Base-by-base conservation (phyloP, 2,888 invertebrate species). In the Chrysomela aeneicollis region DNA sequence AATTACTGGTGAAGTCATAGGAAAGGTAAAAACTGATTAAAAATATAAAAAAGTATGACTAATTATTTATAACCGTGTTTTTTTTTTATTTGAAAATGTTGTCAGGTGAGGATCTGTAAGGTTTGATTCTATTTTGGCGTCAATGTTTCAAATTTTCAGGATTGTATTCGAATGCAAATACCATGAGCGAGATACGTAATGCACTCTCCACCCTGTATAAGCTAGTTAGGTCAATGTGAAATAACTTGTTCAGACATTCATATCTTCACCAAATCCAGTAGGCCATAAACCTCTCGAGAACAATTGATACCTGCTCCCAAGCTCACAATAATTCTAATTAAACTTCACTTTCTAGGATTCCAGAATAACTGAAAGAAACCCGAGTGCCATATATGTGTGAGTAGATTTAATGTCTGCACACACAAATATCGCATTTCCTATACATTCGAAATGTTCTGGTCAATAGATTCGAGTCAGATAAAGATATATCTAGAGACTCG, bases 361-460 rank as follows among this genome's bases (percentile, higher is more conserved):
- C 42, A 42, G n/a, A 42, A 42, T 3, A 42, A 10, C 42, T n/a
- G 42, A 42, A 42, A 42, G 42, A 42, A 42, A 42, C 15, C n/a
- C 42, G 6, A n/a, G 42, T 42, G 42, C 42, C 42, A 49, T 49
- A 49, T 49, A 49, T 49, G 49, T 18, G 46, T 46, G 57, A 47
- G 46, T 15, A 57, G 57, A 57, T 46, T 57, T 46, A 57, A 57
- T 54, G 61, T 37, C 12, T 51, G 53, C 46, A 42, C 42, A 9
- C 19, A 59, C 22, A 52, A 47, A 62, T 67, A 68, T 68, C 64
- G 53, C 26, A 60, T 65, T 68, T 68, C 67, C 68, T 61, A 58
- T 58, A 58, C 61, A 59, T 49, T 67, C 30, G 50, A 55, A 67
- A 57, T 61, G 63, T 52, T 50, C 61, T 63, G 63, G 59, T 63